Evolutionary conservation across 2,113 vertebrate species (phyloP).

Genomic region (Dicerorhinus sumatrensis): DNA sequence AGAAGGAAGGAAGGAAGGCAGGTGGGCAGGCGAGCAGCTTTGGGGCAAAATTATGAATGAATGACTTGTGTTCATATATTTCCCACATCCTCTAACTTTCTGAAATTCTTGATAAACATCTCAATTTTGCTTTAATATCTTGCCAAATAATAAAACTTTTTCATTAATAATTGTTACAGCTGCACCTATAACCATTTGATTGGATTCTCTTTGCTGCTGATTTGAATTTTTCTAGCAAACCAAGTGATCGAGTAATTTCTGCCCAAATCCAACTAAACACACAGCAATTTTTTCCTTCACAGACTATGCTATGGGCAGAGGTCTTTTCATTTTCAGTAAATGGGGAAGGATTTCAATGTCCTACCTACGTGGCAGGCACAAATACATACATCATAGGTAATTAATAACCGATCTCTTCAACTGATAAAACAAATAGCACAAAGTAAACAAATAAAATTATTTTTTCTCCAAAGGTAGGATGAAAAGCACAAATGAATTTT

Average conservation of each 20-base stretch:
- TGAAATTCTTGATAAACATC: neutral
- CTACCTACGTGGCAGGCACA: rapidly evolving
- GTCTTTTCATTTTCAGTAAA: neutral
- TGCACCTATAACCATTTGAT: neutral
- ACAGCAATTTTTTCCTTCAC: neutral
- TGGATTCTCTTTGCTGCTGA: neutral
- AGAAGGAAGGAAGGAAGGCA: neutral
- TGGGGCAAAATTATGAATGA: neutral
- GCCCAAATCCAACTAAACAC: neutral
- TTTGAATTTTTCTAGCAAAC: neutral
- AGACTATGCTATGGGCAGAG: neutral
- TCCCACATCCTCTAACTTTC: neutral
- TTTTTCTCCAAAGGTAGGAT: neutral
- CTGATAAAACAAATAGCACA: neutral
- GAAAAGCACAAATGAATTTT: neutral
- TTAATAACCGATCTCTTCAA: neutral
- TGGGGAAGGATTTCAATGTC: neutral
- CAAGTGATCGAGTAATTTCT: neutral
- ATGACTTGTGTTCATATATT: rapidly evolving
- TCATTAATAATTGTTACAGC: neutral
- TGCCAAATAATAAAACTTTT: neutral
- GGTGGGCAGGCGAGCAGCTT: too few relatives aligned
- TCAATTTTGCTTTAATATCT: neutral
- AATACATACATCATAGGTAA: neutral
- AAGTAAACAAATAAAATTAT: neutral